Percentiles rank a stretch among this genome's conserved stretches.
These are phyloP conservation scores for Colinus virginianus DNA, from an alignment of 2,113 vertebrate species.

Conservation along the genomic window DNA sequence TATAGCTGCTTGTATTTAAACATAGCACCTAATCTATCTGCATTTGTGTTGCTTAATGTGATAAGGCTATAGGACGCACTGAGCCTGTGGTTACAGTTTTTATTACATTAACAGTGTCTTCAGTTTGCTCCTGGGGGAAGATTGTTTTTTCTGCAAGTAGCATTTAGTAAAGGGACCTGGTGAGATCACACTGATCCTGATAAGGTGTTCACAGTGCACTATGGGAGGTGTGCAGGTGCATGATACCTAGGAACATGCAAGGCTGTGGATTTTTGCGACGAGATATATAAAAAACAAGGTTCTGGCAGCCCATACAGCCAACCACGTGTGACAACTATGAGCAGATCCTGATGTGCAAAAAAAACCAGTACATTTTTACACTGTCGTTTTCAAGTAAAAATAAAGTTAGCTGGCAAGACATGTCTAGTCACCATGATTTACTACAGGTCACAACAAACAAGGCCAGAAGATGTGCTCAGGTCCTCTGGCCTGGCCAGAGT, in stretches of 20 bases:
- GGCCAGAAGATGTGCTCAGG: neutral
- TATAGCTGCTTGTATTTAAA: constrained; percentile 22
- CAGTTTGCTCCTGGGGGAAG: neutral
- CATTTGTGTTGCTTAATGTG: neutral
- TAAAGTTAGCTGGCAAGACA: neutral
- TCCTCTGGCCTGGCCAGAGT: neutral
- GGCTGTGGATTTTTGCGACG: neutral
- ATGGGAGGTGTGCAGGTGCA: neutral
- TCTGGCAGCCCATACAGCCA: neutral
- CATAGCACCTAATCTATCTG: constrained; percentile 27
- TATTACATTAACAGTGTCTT: neutral
- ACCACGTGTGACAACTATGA: neutral
- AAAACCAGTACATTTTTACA: fast-evolving
- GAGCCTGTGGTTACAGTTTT: neutral
- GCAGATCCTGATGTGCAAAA: neutral
- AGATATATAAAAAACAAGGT: neutral
- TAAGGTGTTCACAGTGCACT: neutral
- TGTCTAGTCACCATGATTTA: neutral
- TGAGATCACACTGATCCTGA: neutral
- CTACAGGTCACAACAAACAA: neutral
- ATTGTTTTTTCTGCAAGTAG: neutral
- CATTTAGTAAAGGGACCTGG: neutral
- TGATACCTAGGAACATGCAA: neutral
- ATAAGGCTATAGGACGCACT: neutral
- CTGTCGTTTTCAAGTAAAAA: neutral